Evolutionary conservation across 2,888 invertebrate species (phyloP).

Genomic region (Netelia virgata): DNA sequence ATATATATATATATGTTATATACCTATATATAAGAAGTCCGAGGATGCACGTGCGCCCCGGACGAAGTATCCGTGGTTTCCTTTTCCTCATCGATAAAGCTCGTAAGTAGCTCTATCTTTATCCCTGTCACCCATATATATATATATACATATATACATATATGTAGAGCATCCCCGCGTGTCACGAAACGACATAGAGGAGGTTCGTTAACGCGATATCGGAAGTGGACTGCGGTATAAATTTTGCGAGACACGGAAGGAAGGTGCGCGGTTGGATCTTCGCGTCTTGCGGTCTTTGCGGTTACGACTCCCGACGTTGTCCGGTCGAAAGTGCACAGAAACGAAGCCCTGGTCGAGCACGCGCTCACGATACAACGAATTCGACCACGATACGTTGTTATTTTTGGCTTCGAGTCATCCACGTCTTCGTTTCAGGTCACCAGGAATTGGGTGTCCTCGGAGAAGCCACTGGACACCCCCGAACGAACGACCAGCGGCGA

Average conservation of each 20-base stretch:
- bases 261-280: conserved; percentile 67
- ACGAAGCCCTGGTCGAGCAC: conserved; percentile 35
- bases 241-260: conserved; percentile 71
- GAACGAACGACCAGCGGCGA: conserved; percentile 85
- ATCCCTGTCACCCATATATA: neutral
- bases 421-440: conserved; percentile 84
- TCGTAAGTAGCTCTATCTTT: neutral
- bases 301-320: conserved; percentile 76
- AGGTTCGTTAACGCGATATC: conserved; percentile 47
- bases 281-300: conserved; percentile 75
- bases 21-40: conserved; percentile 1
- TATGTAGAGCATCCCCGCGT: neutral
- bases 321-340: conserved; percentile 65
- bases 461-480: conserved; percentile 86
- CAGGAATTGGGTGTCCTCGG: conserved; percentile 89
- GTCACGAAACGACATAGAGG: conserved; percentile 15
- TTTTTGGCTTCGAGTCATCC: conserved; percentile 19
- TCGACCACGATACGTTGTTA: conserved; percentile 38
- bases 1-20: neutral
- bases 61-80: conserved; percentile 10
- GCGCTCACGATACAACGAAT: neutral
- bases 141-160: too few species aligned
- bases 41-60: conserved; percentile 38
- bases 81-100: conserved; percentile 17
- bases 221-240: conserved; percentile 53